Base-by-base conservation (phyloP, 2,113 vertebrate genomes). In the Heterotilapia buettikoferi region DNA sequence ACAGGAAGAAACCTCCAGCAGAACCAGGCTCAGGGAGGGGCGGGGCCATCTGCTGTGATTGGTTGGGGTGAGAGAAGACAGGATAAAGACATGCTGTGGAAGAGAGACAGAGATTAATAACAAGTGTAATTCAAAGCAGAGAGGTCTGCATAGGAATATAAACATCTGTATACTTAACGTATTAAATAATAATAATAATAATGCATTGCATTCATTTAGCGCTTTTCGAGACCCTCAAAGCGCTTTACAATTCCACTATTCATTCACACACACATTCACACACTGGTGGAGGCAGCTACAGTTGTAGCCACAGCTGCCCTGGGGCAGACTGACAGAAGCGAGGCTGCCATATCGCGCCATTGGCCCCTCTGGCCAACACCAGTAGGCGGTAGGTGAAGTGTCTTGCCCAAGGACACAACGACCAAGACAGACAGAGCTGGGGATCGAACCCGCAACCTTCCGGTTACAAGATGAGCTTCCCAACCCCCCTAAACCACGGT, bases 41-140 rank as follows among this genome's bases (percentile, higher is more conserved):
- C 7, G 16, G 47, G 16, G 14, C 47, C 18, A 52, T 52, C 47
- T 52, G 47, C 18, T 52, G 18, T 0, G 47, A 52, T 0, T 0
- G 4, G 47, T 1, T 52, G 8, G 47, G 18, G 47, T 3, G 18
- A 52, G 47, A 19, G 47, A 52, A 9, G 47, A 9, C 47, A 52
- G 18, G 47, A 52, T 50, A 50, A 19, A 19, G 47, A 50, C 47
- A 52, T 0, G 47, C 47, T 50, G 45, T 50, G 47, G 47, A 50
- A 50, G 7, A 50, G 16, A 50, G 47, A 50, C 47, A 50, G 47
- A 19, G 47, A 0, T 50, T 50, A 19, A 3, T 19, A 52, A 52
- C 50, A 50, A 1, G 1, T n/a, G 1, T 52, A 0, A 9, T 52
- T 52, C 50, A 52, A 19, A 0, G 3, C 50, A n/a, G 50, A 52